Base-by-base conservation (phyloP, 1,140 invertebrate species). In the Drosophila parabipectinata region DNA sequence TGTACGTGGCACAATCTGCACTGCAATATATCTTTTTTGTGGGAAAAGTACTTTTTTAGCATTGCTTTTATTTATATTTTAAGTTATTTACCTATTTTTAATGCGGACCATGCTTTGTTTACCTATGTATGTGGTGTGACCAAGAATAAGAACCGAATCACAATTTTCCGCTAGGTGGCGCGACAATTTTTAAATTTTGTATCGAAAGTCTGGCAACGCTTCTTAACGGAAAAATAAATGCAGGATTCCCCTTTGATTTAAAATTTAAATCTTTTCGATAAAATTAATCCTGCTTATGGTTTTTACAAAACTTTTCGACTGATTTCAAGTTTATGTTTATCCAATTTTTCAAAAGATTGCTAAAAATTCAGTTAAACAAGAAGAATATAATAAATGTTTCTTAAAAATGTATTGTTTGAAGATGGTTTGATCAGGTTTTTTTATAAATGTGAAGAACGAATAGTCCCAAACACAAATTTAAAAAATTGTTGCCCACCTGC, bases 81-180 rank as follows among this genome's bases (percentile, higher is more conserved):
- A 26, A 53, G 58, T 24, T 44, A 56, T 62, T 83, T 93, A 95
- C 95, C 95, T 94, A 81, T 95, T 95, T 91, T 95, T 95, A 72
- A 94, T 94, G 12, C 95, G 93, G 30, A 95, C 95, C 95, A 95
- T 95, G 66, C 32, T 41, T 48, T 48, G 44, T 32, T 34, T 18
- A 47, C n/a, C 10, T 18, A 1, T 9, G 34, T 9, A n/a, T 10
- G 39, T 7, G 9, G 44, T 15, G 18, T 47, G 44, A 47, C 44
- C 44, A 14, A 47, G 9, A 37, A 37, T 4, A 4, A 8, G 5
- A 32, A 32, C 10, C 8, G 1, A 37, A 37, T 10, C 34, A 12
- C 34, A 37, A 10, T 37, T 10, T 4, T 21, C 18, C 8, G 9
- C 44, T 24, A 47, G 15, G 7, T 44, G 41, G 41, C 41, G 41